These are phyloP conservation scores for Alauda arvensis DNA, from an alignment of 2,797 vertebrate species.

Conservation along the genomic window DNA sequence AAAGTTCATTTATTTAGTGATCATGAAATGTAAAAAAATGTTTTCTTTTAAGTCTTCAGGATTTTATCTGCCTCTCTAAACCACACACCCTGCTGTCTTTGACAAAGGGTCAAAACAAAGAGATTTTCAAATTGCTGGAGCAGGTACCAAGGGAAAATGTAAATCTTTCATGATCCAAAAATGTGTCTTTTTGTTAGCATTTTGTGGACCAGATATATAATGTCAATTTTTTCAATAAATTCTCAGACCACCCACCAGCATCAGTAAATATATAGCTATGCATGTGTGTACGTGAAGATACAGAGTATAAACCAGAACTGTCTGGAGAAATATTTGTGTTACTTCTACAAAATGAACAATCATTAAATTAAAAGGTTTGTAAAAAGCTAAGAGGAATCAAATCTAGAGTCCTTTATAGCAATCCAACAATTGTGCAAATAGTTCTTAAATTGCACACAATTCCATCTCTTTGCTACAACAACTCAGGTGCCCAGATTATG, in stretches of 20 bases:
- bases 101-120: neutral
- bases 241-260: neutral
- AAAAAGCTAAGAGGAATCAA: neutral
- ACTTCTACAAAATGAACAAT: neutral
- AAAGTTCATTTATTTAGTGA: constrained; percentile 26
- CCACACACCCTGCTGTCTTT: neutral
- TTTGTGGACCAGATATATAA: neutral
- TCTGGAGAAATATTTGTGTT: neutral
- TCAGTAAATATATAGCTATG: neutral
- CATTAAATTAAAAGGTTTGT: neutral
- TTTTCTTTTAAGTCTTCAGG: constrained; percentile 6
- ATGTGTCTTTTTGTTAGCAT: neutral
- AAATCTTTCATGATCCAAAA: neutral
- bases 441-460: neutral
- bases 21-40: neutral
- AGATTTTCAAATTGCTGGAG: neutral
- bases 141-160: neutral
- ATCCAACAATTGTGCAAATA: neutral
- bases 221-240: neutral
- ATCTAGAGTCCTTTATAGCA: neutral
- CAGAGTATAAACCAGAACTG: neutral
- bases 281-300: neutral
- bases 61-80: constrained; percentile 14
- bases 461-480: neutral
- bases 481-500: neutral